Evolutionary conservation across 2,797 vertebrate genomes (phyloP).

Genomic region (Ctenopoma kingsleyae): DNA sequence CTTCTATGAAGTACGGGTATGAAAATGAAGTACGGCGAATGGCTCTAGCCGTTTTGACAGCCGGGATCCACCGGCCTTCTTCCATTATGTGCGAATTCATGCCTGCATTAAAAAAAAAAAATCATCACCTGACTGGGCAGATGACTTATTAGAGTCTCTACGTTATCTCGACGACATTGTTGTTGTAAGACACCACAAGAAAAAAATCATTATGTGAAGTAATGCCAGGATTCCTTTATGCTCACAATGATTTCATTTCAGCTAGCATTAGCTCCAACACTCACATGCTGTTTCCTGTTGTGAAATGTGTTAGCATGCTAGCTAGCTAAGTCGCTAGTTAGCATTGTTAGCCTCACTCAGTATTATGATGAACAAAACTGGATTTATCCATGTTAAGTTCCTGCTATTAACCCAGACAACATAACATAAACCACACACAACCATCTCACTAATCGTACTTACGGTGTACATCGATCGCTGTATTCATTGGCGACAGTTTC

Average conservation of each 20-base stretch:
- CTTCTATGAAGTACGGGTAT: neutral
- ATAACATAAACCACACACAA: neutral
- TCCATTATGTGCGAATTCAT: slow-evolving; percentile 54
- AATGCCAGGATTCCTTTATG: neutral
- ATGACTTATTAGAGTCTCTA: neutral
- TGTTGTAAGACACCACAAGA: too few species aligned
- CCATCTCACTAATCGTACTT: slow-evolving; percentile 70
- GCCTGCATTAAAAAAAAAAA: slow-evolving; percentile 31
- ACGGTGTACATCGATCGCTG: slow-evolving; percentile 97
- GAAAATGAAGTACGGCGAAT: slow-evolving; percentile 21
- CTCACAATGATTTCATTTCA: slow-evolving; percentile 14
- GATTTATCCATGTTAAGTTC: too few species aligned
- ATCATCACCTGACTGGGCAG: slow-evolving; percentile 19
- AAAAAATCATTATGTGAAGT: accelerated
- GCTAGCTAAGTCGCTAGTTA: slow-evolving; percentile 50
- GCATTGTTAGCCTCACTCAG: slow-evolving; percentile 33
- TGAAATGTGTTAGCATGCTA: slow-evolving; percentile 65
- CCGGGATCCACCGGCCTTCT: slow-evolving; percentile 69
- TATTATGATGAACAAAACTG: neutral
- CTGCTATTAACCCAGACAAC: accelerated
- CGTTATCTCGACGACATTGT: neutral
- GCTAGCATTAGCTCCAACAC: slow-evolving; percentile 71
- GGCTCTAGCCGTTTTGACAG: slow-evolving; percentile 60
- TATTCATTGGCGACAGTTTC: slow-evolving; percentile 95
- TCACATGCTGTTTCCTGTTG: slow-evolving; percentile 79